Base-by-base conservation (phyloP, 2,113 vertebrate species). In the Callorhinus ursinus region DNA sequence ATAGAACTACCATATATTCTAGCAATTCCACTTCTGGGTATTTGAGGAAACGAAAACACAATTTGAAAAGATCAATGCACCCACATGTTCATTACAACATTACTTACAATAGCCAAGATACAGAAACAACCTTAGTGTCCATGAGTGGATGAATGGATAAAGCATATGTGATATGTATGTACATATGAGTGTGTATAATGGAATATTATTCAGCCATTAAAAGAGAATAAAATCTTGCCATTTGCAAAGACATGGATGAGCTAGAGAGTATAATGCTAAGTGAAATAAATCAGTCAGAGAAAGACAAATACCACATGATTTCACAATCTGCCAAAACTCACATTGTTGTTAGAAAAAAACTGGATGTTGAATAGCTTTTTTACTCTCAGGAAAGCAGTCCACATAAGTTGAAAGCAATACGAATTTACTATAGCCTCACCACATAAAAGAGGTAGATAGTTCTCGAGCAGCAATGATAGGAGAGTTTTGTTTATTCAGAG, bases 381-480 rank as follows among this genome's bases (percentile, higher is more conserved):
- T 69, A 46, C 11, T 82, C 36, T 97, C 31, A 77, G 83, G 51
- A 94, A 31, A 67, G 15, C 7, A 71, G 31, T 4, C 2, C 19
- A 82, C 22, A 61, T 14, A 49, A 88, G 26, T 71, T 63, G 31
- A 82, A 93, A 87, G 65, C 22, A 95, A 88, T 18, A 81, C 15
- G 31, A 89, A 90, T 96, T 89, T 90, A 76, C 28, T 72, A 67
- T 16, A 76, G 72, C 88, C 13, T 69, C 26, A 67, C 36, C 51
- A 55, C 63, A 83, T 11, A 26, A 15, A 94, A 82, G 55, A 59
- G 49, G 12, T 49, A 77, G 19, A 46, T 92, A 42, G 10, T 21
- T 87, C 81, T 77, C 90, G n/a, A 95, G 5, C 31, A 94, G 63
- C 81, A 90, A 36, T 79, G 87, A 42, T 65, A 85, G 85, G 65